Conservation (phyloP, 2,797 vertebrate genomes). For the Falco biarmicus region DNA sequence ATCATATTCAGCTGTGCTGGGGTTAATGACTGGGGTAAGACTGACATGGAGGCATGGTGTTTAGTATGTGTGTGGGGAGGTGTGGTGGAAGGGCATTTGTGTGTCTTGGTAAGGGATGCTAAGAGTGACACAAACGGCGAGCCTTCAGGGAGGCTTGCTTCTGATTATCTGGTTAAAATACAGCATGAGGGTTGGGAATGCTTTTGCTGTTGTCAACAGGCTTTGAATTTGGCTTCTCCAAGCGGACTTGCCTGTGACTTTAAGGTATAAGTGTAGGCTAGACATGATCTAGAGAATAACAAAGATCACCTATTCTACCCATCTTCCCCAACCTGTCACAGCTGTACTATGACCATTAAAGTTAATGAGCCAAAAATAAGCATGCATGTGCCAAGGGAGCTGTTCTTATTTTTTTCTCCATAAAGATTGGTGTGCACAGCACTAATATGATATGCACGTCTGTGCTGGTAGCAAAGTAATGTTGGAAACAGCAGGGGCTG, state of each 20-base stretch:
- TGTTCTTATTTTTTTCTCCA: background rate
- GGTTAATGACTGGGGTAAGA: background rate
- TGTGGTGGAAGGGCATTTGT: background rate
- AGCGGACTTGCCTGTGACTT: background rate
- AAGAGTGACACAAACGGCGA: background rate
- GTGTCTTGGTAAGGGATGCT: background rate
- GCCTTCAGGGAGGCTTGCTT: background rate
- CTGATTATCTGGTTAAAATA: background rate
- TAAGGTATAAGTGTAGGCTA: background rate
- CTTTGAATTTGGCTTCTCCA: background rate
- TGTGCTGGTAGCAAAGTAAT: background rate
- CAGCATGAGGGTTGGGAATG: background rate
- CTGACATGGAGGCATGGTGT: background rate
- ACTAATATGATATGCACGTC: background rate
- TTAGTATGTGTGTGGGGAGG: background rate
- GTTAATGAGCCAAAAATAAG: conserved; percentile 19
- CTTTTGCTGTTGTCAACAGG: background rate
- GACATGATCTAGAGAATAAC: background rate
- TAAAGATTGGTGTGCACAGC: background rate
- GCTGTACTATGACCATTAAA: background rate
- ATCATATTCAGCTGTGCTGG: background rate
- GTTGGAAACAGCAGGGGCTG: background rate
- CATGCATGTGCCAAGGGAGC: background rate
- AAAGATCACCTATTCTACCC: background rate
- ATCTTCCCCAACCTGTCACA: background rate